Evolutionary conservation across 2,888 invertebrate genomes (phyloP).

Genomic region (Catonia carolina): DNA sequence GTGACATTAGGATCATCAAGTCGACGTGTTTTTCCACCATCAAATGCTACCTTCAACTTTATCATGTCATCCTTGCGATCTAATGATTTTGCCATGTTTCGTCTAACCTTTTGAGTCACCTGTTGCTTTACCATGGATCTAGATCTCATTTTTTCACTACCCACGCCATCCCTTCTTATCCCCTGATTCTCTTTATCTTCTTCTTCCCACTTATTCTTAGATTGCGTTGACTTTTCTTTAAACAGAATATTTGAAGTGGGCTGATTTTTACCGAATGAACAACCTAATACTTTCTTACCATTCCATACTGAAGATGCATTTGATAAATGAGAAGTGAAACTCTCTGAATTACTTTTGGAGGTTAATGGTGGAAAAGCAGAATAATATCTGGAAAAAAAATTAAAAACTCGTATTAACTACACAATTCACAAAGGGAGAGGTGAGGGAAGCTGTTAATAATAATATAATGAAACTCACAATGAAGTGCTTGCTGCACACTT

Average conservation of each 20-base stretch:
- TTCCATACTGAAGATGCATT: slow-evolving; percentile 17
- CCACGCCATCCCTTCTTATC: slow-evolving; percentile 22
- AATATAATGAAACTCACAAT: no score
- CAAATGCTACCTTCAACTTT: slow-evolving; percentile 4
- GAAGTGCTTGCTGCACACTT: no score
- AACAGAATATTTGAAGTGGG: slow-evolving; percentile 24
- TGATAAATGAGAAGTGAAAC: slow-evolving; percentile 10
- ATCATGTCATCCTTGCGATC: slow-evolving; percentile 29
- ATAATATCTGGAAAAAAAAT: slow-evolving; percentile 40
- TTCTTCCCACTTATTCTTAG: slow-evolving; percentile 22
- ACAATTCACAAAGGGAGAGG: not conserved
- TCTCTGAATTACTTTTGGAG: slow-evolving; percentile 26
- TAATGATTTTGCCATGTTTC: slow-evolving; percentile 30
- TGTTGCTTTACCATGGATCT: slow-evolving; percentile 31
- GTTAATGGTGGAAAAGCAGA: slow-evolving; percentile 44
- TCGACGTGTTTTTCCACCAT: slow-evolving; percentile 5
- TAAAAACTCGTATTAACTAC: not conserved
- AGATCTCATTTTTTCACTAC: slow-evolving; percentile 28
- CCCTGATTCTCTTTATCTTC: slow-evolving; percentile 27
- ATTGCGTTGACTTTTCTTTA: slow-evolving; percentile 23
- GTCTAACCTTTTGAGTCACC: slow-evolving; percentile 18
- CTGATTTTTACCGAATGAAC: slow-evolving; percentile 24
- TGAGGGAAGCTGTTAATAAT: no score
- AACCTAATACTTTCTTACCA: slow-evolving; percentile 22
- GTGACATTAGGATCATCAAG: slow-evolving; percentile 13